Evolutionary conservation across 2,888 invertebrate genomes (phyloP).

Genomic region (Ochropleura plecta): DNA sequence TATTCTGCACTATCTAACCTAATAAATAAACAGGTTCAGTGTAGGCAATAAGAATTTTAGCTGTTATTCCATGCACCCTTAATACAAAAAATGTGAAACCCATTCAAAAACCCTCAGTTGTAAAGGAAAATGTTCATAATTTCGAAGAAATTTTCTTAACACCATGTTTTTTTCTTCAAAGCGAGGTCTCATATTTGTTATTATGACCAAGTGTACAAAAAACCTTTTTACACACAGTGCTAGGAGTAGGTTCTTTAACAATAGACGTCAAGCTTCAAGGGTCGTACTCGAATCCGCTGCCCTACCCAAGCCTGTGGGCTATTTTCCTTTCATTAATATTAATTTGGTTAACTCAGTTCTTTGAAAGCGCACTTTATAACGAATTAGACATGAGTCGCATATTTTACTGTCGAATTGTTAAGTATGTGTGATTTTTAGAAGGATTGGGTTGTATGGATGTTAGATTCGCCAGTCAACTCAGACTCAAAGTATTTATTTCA

Average conservation of each 20-base stretch:
- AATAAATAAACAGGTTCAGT: too few relatives aligned
- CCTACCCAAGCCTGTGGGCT: slow-evolving; percentile 43
- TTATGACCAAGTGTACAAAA: slow-evolving; percentile 21
- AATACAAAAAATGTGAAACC: not conserved
- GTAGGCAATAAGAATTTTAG: too few relatives aligned
- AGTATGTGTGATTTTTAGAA: slow-evolving; percentile 1
- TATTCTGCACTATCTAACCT: too few relatives aligned
- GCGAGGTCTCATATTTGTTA: slow-evolving; percentile 4
- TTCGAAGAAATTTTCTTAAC: not conserved
- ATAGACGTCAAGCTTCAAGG: slow-evolving; percentile 41
- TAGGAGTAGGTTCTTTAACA: slow-evolving; percentile 25
- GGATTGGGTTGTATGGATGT: not conserved
- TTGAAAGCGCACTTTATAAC: slow-evolving; percentile 51
- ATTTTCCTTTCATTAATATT: slow-evolving; percentile 60
- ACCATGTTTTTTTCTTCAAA: not conserved
- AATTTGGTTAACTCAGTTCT: slow-evolving; percentile 49
- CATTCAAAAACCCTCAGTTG: not conserved
- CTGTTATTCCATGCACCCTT: too few relatives aligned
- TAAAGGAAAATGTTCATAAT: too few relatives aligned
- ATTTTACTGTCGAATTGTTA: slow-evolving; percentile 3
- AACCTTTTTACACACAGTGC: slow-evolving; percentile 22
- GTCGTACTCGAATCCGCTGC: slow-evolving; percentile 40
- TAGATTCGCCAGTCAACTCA: not conserved
- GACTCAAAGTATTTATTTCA: too few relatives aligned
- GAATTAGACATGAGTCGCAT: slow-evolving; percentile 2